These are phyloP conservation scores for Tenthredo amoena DNA, from an alignment of 2,888 invertebrate species.

Conservation along the genomic window DNA sequence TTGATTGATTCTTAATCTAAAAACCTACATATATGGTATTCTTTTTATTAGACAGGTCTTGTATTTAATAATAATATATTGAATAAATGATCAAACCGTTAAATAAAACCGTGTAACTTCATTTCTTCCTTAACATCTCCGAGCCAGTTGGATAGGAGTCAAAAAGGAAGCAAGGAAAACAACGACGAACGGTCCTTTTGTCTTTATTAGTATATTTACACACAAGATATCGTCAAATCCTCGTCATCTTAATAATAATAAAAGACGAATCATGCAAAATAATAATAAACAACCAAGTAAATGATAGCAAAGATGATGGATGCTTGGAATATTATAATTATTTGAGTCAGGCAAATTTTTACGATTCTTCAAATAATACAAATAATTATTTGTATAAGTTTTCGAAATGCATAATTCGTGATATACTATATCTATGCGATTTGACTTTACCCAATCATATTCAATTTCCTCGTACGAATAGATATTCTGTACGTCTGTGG, in stretches of 20 bases:
- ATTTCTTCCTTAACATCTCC: background rate
- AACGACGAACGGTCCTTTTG: conserved; percentile 49
- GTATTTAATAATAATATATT: conserved; percentile 63
- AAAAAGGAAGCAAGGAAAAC: background rate
- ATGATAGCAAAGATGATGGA: conserved; percentile 76
- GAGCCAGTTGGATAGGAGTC: background rate
- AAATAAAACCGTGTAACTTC: background rate
- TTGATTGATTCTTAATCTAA: background rate
- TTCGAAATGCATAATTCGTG: background rate
- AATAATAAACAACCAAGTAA: conserved; percentile 75
- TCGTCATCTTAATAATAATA: conserved; percentile 75
- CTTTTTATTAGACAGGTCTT: conserved; percentile 54
- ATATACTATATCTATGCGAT: background rate
- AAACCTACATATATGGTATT: conserved; percentile 44
- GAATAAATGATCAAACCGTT: conserved; percentile 61
- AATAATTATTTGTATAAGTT: background rate
- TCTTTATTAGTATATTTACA: conserved; percentile 75
- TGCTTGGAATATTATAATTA: conserved; percentile 65
- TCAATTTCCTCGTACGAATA: background rate
- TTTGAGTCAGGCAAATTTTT: conserved; percentile 57
- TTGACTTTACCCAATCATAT: background rate
- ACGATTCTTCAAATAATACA: conserved; percentile 62
- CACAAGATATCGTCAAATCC: conserved; percentile 72
- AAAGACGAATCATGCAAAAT: conserved; percentile 67
- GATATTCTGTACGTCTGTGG: background rate